These are phyloP conservation scores for Harpagifer antarcticus DNA, from an alignment of 2,797 vertebrate genomes.

Conservation along the genomic window DNA sequence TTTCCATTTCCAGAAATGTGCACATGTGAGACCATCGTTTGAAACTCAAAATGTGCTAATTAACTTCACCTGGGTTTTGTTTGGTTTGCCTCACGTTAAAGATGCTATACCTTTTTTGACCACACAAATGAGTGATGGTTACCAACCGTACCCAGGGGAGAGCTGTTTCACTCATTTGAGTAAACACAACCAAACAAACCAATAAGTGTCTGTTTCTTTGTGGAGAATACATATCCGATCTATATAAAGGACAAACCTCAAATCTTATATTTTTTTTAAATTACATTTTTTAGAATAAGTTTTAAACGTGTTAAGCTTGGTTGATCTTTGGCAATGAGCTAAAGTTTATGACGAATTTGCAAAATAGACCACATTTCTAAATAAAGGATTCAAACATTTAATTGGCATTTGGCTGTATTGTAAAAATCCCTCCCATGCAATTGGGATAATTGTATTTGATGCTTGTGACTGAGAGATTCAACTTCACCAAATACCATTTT, in stretches of 20 bases:
- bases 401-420: background rate
- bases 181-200: background rate
- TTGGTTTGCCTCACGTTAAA: background rate
- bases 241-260: background rate
- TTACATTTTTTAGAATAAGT: background rate
- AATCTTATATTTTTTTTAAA: background rate
- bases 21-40: background rate
- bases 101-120: background rate
- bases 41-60: background rate
- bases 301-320: too few relatives aligned
- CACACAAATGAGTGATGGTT: background rate
- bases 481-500: background rate
- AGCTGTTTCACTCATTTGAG: constrained; percentile 7
- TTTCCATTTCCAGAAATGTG: background rate
- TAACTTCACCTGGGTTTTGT: background rate
- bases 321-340: too few relatives aligned
- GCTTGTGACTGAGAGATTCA: too few relatives aligned
- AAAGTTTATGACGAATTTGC: too few relatives aligned
- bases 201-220: background rate
- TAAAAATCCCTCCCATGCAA: background rate
- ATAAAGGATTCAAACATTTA: background rate
- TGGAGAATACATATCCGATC: too few relatives aligned
- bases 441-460: background rate
- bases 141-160: rapidly evolving
- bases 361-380: too few relatives aligned